phyloP scores from a whole-genome alignment of 2,888 invertebrate species.

The Cephalotes varians region DNA sequence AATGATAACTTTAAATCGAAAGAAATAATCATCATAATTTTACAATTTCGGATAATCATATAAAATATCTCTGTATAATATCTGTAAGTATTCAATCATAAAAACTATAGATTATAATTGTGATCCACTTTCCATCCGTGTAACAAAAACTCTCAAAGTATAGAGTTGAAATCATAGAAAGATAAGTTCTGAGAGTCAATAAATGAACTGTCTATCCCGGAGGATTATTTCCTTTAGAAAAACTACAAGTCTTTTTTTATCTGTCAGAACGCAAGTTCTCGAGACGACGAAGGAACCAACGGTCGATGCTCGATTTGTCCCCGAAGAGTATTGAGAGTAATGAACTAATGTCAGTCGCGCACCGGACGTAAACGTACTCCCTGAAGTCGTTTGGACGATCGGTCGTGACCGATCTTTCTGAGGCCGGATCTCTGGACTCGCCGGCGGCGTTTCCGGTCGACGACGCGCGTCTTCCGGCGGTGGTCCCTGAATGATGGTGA shows the following conservation, averaged over 20 bases:
- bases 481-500: slow-evolving; percentile 58
- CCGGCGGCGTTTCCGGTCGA: slow-evolving; percentile 56
- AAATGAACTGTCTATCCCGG: background rate
- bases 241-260: background rate
- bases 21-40: background rate
- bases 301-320: slow-evolving; percentile 15
- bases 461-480: slow-evolving; percentile 65
- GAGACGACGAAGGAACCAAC: slow-evolving; percentile 4
- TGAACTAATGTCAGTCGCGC: slow-evolving; percentile 46
- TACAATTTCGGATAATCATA: background rate
- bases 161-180: background rate
- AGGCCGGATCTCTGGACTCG: slow-evolving; percentile 63
- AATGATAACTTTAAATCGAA: background rate
- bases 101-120: background rate
- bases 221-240: background rate
- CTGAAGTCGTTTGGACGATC: slow-evolving; percentile 72
- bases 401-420: slow-evolving; percentile 67
- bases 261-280: background rate
- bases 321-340: slow-evolving; percentile 11
- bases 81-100: background rate
- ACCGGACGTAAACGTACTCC: slow-evolving; percentile 78
- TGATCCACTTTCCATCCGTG: background rate
- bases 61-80: background rate
- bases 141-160: background rate
- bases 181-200: background rate